phyloP scores from a whole-genome alignment of 2,797 vertebrate genomes.

The Mycteria americana region DNA sequence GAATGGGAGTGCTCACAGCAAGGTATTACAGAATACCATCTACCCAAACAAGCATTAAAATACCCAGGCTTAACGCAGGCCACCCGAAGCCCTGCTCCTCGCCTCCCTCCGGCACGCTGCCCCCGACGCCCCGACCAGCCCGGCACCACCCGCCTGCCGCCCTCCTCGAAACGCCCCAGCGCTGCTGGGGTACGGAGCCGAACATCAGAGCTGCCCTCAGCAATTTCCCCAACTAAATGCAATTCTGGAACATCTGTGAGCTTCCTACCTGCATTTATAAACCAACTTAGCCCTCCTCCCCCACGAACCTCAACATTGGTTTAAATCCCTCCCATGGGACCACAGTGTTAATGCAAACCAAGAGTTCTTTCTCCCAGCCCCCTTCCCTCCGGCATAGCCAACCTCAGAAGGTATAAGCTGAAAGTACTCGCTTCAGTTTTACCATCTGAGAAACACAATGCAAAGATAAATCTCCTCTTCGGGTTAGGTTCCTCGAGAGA shows the following conservation, averaged over 20 bases:
- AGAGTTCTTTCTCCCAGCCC: not conserved
- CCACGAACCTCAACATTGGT: not conserved
- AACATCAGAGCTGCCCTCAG: not conserved
- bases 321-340: not conserved
- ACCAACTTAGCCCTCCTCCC: not conserved
- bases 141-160: too few relatives aligned
- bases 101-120: fast-evolving
- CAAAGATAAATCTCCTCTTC: not conserved
- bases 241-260: not conserved
- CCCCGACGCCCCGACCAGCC: fast-evolving
- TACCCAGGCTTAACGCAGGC: not conserved
- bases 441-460: not conserved
- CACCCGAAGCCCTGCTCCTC: too few relatives aligned
- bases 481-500: not conserved
- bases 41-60: not conserved
- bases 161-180: fast-evolving
- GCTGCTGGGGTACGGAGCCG: not conserved
- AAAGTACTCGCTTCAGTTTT: not conserved
- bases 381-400: not conserved
- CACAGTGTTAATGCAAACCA: not conserved
- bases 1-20: not conserved
- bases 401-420: fast-evolving
- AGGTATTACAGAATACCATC: not conserved
- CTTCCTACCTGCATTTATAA: not conserved
- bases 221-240: not conserved